Evolutionary conservation across 2,113 vertebrate genomes (phyloP).

Genomic region (Tragelaphus imberbis): DNA sequence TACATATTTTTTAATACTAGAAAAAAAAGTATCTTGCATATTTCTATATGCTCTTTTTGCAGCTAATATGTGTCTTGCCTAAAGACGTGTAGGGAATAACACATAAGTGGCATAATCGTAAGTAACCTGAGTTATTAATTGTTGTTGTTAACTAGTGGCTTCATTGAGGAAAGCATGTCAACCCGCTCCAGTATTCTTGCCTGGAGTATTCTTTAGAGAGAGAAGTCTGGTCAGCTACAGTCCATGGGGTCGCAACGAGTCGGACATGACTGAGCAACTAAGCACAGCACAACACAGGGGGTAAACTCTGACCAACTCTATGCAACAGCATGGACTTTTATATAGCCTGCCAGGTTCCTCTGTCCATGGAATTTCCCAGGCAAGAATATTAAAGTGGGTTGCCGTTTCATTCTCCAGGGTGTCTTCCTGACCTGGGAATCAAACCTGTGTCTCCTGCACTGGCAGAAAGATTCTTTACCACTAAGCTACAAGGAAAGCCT

Average conservation of each 20-base stretch:
- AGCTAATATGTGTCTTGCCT: not conserved
- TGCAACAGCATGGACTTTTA: not conserved
- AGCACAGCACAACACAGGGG: not conserved
- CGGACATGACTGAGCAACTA: rapidly evolving
- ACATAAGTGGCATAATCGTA: not conserved
- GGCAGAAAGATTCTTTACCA: not conserved
- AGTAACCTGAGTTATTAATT: not conserved
- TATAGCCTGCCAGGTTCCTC: not conserved
- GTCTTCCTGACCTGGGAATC: not conserved
- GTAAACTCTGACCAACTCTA: not conserved
- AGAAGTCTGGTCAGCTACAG: not conserved
- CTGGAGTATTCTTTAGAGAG: not conserved
- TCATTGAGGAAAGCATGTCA: not conserved
- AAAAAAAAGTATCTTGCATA: not conserved
- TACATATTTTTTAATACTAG: not conserved
- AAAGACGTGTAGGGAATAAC: not conserved
- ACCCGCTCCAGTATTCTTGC: not conserved
- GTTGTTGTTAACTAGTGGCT: not conserved
- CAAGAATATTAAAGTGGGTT: not conserved
- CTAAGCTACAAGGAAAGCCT: not conserved
- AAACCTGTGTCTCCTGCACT: not conserved
- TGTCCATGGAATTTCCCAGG: not conserved
- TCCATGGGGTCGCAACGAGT: not conserved
- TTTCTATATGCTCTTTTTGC: not conserved
- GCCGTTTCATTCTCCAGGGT: not conserved